Percentiles rank a stretch among this genome's conserved stretches.
phyloP scores from a whole-genome alignment of 2,888 invertebrate genomes.

The Drosophila cognata region DNA sequence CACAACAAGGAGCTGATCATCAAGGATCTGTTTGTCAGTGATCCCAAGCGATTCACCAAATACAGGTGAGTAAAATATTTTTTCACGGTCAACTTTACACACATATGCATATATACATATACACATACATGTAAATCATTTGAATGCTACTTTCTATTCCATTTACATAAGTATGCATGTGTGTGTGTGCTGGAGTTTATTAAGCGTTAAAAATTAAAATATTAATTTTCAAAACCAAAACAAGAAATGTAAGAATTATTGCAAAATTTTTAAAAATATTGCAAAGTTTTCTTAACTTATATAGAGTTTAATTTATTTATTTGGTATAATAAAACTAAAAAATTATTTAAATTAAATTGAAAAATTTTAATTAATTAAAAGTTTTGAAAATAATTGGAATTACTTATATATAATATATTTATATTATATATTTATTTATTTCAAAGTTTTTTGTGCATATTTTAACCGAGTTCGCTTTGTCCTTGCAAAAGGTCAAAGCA shows the following conservation, averaged over 20 bases:
- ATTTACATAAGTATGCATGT: background rate
- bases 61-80: constrained; percentile 89
- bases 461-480: constrained; percentile 49
- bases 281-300: background rate
- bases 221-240: background rate
- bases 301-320: background rate
- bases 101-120: background rate
- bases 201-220: constrained; percentile 11
- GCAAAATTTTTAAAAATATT: background rate
- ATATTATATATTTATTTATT: background rate
- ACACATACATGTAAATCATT: background rate
- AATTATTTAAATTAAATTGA: background rate
- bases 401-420: constrained; percentile 3
- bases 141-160: background rate
- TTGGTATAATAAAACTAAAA: background rate
- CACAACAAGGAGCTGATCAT: constrained; percentile 92
- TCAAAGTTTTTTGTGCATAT: background rate
- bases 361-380: background rate
- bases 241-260: background rate
- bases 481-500: constrained; percentile 74
- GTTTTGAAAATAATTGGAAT: background rate
- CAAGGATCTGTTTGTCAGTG: constrained; percentile 91
- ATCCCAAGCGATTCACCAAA: constrained; percentile 93
- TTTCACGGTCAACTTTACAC: constrained; percentile 21
- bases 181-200: background rate